Conservation (phyloP, 1,140 invertebrate species). For the Zaprionus nigranus region DNA sequence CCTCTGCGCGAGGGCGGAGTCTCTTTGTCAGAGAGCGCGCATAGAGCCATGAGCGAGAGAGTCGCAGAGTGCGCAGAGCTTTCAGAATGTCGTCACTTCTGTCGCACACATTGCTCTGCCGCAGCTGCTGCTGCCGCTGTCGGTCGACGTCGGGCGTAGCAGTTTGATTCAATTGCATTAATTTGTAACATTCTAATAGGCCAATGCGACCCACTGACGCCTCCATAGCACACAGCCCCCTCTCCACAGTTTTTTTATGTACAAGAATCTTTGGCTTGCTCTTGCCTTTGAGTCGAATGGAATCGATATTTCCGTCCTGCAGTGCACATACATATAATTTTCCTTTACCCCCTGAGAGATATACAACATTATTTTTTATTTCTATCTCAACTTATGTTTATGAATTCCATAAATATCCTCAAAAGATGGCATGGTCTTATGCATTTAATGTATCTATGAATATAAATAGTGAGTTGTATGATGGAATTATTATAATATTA, state of each 20-base stretch:
- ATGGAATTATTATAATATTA: too few relatives aligned
- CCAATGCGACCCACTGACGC: conserved; percentile 53
- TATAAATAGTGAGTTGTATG: too few relatives aligned
- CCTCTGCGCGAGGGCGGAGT: conserved; percentile 63
- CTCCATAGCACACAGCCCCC: not conserved
- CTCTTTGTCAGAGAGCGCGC: conserved; percentile 24
- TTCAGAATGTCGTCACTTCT: conserved; percentile 55
- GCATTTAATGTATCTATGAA: too few relatives aligned
- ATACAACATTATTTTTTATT: too few relatives aligned
- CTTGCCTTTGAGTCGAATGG: not conserved
- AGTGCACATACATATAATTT: not conserved
- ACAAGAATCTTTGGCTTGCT: not conserved
- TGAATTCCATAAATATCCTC: too few relatives aligned
- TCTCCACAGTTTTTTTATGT: conserved; percentile 18
- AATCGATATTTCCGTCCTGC: not conserved
- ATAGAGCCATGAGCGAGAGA: conserved; percentile 24
- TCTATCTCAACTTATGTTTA: not conserved
- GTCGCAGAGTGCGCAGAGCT: conserved; percentile 51
- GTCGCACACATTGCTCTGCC: conserved; percentile 56
- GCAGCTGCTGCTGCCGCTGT: conserved; percentile 11
- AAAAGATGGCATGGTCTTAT: too few relatives aligned
- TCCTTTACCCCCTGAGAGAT: too few relatives aligned
- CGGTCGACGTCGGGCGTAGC: conserved; percentile 35
- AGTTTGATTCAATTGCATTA: conserved; percentile 81
- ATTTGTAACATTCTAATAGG: conserved; percentile 81